Evolutionary conservation across 2,888 invertebrate species (phyloP).

Genomic region (Drosophila fulvimacula): DNA sequence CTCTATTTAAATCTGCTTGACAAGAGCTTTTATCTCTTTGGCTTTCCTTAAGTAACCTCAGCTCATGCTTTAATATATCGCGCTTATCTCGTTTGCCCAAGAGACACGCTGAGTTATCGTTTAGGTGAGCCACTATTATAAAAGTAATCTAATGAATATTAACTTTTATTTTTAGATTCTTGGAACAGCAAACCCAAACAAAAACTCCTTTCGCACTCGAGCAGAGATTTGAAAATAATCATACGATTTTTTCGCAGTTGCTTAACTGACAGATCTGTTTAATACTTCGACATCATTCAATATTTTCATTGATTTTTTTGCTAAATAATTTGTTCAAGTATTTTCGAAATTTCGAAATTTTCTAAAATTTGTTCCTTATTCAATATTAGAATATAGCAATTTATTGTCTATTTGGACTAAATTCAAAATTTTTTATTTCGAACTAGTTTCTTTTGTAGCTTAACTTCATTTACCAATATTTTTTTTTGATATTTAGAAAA

Average conservation of each 20-base stretch:
- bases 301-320: neutral
- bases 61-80: neutral
- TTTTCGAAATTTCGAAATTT: no score
- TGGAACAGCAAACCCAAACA: neutral
- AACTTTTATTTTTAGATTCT: constrained; percentile 4
- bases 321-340: no score
- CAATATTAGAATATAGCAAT: no score
- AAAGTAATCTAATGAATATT: constrained; percentile 4
- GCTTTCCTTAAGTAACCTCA: neutral
- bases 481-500: no score
- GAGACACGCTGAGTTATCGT: neutral
- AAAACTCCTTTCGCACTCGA: neutral
- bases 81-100: constrained; percentile 9
- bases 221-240: neutral
- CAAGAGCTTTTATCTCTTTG: neutral
- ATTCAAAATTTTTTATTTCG: no score
- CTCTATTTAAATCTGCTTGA: neutral
- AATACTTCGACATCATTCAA: neutral
- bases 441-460: no score
- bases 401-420: no score
- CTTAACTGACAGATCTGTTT: no score
- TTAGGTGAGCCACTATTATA: neutral
- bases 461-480: no score
- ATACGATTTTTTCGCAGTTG: neutral
- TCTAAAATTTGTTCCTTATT: no score